Percentiles rank a stretch among this genome's conserved stretches.
Evolutionary conservation across 2,888 invertebrate genomes (phyloP).

Genomic region (Epistrophe grossulariae): DNA sequence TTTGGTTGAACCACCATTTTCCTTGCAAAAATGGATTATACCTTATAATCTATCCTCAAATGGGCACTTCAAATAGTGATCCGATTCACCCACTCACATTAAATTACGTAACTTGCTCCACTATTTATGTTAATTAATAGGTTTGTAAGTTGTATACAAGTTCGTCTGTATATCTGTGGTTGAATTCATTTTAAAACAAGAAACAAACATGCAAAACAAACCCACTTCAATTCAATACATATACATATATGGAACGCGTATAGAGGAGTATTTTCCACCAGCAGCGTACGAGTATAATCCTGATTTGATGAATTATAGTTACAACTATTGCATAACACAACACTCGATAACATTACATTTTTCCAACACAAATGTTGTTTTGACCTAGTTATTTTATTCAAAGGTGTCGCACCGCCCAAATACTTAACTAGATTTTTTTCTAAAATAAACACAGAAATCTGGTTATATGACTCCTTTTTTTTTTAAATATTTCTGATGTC

Average conservation of each 20-base stretch:
- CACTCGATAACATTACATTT: neutral
- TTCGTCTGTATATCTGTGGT: neutral
- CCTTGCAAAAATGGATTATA: too few species aligned
- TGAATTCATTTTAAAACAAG: neutral
- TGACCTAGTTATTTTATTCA: constrained; percentile 34
- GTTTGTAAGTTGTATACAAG: neutral
- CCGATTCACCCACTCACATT: too few species aligned
- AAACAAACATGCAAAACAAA: neutral
- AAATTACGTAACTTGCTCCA: too few species aligned
- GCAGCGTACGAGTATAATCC: neutral
- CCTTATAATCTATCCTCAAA: too few species aligned
- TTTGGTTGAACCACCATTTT: too few species aligned
- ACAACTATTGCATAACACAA: constrained; percentile 13
- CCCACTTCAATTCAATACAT: neutral
- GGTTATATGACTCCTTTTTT: neutral
- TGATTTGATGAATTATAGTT: neutral
- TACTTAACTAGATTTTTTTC: constrained; percentile 48
- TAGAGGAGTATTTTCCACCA: neutral
- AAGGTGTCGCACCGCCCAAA: constrained; percentile 7
- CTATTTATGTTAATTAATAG: too few species aligned
- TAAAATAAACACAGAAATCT: constrained; percentile 15
- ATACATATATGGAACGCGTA: neutral
- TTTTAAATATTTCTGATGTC: neutral
- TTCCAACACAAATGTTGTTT: neutral
- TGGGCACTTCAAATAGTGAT: too few species aligned